Evolutionary conservation across 2,797 vertebrate genomes (phyloP), one percentile per base, ranked within the genome.

Genomic region (Liparis tanakae): DNA sequence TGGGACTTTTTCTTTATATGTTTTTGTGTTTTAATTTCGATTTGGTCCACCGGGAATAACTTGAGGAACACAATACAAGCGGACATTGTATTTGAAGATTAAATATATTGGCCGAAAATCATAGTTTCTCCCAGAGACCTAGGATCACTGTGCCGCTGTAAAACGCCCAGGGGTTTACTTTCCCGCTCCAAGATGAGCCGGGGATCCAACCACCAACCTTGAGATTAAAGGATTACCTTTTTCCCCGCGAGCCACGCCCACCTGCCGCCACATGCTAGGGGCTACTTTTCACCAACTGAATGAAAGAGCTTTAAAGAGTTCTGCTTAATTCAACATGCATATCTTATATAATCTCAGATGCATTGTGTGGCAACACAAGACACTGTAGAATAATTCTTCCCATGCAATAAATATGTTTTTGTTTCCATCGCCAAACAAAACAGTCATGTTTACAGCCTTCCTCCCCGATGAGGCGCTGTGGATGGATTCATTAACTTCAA

Each of bases 401-500:
- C 2, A 36, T 7, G 13, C 22, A 17, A 34, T 10, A 58, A 46
- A 50, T 13, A 55, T 44, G 22, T 13, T 58, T 66, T 54, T 57
- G 25, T 30, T 30, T 20, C 14, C 44, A 57, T 55, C n/a, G 39
- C 13, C 25, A 57, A 68, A 30, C 9, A 14, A 34, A 60, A 25
- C 37, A 43, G 13, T 48, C 3, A 30, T 20, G 2, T 63, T 22
- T 5, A 36, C 20, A 20, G 59, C 17, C 14, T 67, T 14, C 39
- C 46, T 67, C 33, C 20, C 51, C 13, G 30, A 60, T 5, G 13
- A 46, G 41, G 22, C 33, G 64, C 55, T 74, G 43, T 57, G 68
- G 61, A 56, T 67, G 81, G 88, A 88, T 92, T 66, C 60, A 91
- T 90, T 88, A 82, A 91, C 85, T 86, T 84, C 80, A 66, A 63